Conservation (phyloP, 2,113 vertebrate genomes). For the Pseudolaguvia tuberculata region DNA sequence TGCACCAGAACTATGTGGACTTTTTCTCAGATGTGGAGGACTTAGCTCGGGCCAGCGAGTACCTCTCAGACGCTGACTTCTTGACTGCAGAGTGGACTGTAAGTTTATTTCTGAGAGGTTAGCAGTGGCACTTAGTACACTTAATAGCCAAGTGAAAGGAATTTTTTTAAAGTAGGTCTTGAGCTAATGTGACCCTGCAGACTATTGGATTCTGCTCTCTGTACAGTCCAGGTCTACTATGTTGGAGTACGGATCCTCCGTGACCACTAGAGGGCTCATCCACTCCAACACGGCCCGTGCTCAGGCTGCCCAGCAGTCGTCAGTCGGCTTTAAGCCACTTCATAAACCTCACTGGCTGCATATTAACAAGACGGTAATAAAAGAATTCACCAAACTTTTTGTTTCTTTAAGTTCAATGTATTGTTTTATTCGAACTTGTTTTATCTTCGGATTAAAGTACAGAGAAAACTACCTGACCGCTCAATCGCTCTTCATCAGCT, state of each 20-base stretch:
- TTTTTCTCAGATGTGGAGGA: slow-evolving; percentile 87
- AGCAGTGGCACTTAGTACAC: neutral
- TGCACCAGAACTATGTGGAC: slow-evolving; percentile 94
- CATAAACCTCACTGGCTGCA: slow-evolving; percentile 93
- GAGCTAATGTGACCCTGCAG: neutral
- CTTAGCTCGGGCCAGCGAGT: slow-evolving; percentile 82
- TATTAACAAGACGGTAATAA: slow-evolving; percentile 82
- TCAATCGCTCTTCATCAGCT: slow-evolving; percentile 82
- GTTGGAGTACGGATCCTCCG: slow-evolving; percentile 76
- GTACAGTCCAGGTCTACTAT: slow-evolving; percentile 72
- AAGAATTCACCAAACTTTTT: neutral
- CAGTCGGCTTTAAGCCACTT: slow-evolving; percentile 82
- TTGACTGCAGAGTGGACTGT: slow-evolving; percentile 85
- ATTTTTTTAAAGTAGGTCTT: neutral
- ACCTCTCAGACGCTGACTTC: slow-evolving; percentile 86
- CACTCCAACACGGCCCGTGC: slow-evolving; percentile 80
- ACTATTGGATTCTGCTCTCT: slow-evolving; percentile 9
- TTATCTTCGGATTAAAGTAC: slow-evolving; percentile 65
- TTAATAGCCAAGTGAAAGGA: neutral
- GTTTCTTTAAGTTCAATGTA: too few relatives aligned
- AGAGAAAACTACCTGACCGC: slow-evolving; percentile 84
- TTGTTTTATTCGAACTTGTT: neutral
- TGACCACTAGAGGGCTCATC: slow-evolving; percentile 87
- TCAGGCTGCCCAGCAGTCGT: slow-evolving; percentile 69
- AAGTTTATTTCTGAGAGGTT: slow-evolving; percentile 56